phyloP scores from a whole-genome alignment of 2,888 invertebrate genomes.

The Hirtodrosophila histrioides region DNA sequence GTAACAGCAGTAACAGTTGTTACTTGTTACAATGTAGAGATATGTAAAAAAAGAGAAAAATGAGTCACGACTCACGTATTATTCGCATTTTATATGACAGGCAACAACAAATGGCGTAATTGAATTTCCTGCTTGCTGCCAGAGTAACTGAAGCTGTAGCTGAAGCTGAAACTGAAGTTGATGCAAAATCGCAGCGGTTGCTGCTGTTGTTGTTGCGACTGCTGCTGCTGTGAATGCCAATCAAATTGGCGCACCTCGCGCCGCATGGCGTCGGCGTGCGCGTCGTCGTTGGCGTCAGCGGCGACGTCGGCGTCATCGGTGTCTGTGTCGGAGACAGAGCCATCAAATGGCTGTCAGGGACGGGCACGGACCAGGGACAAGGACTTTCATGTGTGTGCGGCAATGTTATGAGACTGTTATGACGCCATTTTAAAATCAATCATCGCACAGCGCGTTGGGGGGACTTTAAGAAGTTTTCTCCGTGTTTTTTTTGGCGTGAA shows the following conservation, averaged over 20 bases:
- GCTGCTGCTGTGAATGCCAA: conserved; percentile 63
- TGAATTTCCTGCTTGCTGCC: conserved; percentile 53
- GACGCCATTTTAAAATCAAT: conserved; percentile 68
- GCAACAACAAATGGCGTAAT: conserved; percentile 58
- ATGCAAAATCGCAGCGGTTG: conserved; percentile 37
- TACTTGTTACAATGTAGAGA: background rate
- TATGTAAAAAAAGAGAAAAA: conserved; percentile 7
- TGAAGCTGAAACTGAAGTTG: conserved; percentile 9
- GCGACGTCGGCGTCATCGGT: background rate
- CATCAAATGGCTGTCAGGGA: conserved; percentile 68
- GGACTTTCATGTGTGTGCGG: conserved; percentile 21
- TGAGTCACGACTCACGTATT: conserved; percentile 24
- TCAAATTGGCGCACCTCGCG: conserved; percentile 74
- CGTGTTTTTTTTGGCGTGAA: background rate
- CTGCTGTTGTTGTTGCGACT: conserved; percentile 23
- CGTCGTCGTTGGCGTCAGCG: conserved; percentile 7
- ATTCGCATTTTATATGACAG: conserved; percentile 40
- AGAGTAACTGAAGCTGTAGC: conserved; percentile 10
- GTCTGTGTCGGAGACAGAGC: conserved; percentile 35
- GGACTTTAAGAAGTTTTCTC: conserved; percentile 19
- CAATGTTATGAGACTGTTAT: conserved; percentile 43
- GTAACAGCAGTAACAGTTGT: too few relatives aligned
- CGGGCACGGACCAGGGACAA: conserved; percentile 24
- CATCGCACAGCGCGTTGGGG: conserved; percentile 14
- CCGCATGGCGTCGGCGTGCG: conserved; percentile 44